Base-by-base conservation (phyloP, 2,888 invertebrate genomes). In the Beris chalybata region DNA sequence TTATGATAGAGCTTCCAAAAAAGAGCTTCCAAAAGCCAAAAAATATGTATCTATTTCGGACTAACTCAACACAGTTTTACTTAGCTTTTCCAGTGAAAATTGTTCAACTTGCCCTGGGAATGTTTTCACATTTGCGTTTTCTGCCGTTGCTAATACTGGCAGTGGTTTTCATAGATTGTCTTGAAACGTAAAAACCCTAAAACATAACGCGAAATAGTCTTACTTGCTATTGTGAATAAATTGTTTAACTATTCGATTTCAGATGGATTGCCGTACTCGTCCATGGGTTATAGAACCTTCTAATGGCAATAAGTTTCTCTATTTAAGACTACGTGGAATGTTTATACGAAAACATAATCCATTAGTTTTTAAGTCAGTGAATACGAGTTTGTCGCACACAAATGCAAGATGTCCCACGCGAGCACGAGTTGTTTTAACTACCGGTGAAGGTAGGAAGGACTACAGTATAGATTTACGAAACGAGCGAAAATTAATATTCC, bases 201-300 rank as follows among this genome's bases (percentile, higher is more conserved):
- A 50, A 43, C 13, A 56, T 32, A 43, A 22, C 22, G 22, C 22
- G 22, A 22, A 2, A 22, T 22, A 22, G 1, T 22, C 1, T 22
- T 22, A 22, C 22, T 22, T 22, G 22, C 22, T 22, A 22, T 22
- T 22, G 22, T 22, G 22, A 22, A 22, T 22, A 22, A 22, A 22
- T 22, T 1, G 3, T 22, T 22, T 22, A 22, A 22, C 22, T 22
- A 22, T 22, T 61, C 22, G 52, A 52, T 12, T 63, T 68, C 82
- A 93, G 93, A 85, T 88, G 74, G 89, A 89, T 70, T 93, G 93
- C 73, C 90, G 92, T 72, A 86, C 86, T 59, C 86, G 89, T 68
- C 92, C 93, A 0, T 90, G 92, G 87, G 83, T 92, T 50, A 90
- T 93, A 70, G 90, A 91, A 74, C 92, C 89, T 1, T 87, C 87